phyloP scores from a whole-genome alignment of 2,797 vertebrate species.

The Acrocephalus scirpaceus region DNA sequence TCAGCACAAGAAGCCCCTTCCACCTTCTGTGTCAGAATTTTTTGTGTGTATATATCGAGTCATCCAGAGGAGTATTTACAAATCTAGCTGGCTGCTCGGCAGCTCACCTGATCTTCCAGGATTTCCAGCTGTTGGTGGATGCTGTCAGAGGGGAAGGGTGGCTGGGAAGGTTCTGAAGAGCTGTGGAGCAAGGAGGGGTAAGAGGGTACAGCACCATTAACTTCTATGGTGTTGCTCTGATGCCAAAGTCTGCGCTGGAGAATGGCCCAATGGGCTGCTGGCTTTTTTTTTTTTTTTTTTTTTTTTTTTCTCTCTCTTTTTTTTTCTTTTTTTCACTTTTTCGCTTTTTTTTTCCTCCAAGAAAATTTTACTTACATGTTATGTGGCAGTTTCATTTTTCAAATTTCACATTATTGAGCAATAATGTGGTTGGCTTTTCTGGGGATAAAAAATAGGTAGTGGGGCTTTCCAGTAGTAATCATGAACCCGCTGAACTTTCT shows the following conservation, averaged over 20 bases:
- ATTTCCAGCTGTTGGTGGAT: fast-evolving
- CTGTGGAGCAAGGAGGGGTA: background rate
- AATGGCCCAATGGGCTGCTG: background rate
- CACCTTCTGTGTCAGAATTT: fast-evolving
- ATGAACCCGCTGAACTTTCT: background rate
- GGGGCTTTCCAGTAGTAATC: background rate
- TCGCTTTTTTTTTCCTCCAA: background rate
- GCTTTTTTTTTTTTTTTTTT: no score
- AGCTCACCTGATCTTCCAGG: background rate
- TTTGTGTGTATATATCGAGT: fast-evolving
- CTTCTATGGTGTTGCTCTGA: fast-evolving
- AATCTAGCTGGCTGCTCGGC: background rate
- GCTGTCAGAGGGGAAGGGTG: background rate
- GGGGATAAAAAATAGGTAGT: background rate
- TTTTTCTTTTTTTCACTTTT: no score
- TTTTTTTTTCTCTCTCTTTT: no score
- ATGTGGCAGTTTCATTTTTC: background rate
- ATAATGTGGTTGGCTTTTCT: background rate
- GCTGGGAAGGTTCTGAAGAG: background rate
- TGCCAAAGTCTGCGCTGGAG: background rate
- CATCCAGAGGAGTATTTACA: background rate
- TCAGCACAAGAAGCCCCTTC: background rate
- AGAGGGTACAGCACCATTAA: fast-evolving
- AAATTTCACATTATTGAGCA: background rate
- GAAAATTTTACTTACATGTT: background rate